Evolutionary conservation across 2,113 vertebrate genomes (phyloP).

Genomic region (Bubo bubo): DNA sequence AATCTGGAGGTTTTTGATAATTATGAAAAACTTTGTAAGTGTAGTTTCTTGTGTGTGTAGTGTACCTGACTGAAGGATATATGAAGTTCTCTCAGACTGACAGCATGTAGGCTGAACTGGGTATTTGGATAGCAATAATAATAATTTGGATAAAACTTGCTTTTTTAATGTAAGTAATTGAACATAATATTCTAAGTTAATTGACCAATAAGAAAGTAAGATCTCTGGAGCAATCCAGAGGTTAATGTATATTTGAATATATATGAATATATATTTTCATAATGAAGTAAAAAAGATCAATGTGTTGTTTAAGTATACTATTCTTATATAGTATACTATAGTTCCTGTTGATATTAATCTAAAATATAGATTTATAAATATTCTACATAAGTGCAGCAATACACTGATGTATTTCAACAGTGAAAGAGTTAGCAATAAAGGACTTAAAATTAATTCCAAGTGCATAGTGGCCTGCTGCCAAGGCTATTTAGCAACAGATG

Average conservation of each 20-base stretch:
- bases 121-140: not conserved
- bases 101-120: not conserved
- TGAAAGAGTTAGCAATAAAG: constrained; percentile 61
- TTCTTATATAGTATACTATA: not conserved
- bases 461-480: constrained; percentile 74
- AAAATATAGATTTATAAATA: not conserved
- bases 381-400: not conserved
- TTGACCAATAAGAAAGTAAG: not conserved
- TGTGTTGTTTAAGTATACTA: not conserved
- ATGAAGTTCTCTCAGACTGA: not conserved
- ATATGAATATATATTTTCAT: not conserved
- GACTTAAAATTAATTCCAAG: constrained; percentile 72
- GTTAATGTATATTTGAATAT: not conserved
- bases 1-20: not conserved
- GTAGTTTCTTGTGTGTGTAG: not conserved
- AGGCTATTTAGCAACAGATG: constrained; percentile 87
- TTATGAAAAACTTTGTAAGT: not conserved
- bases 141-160: not conserved
- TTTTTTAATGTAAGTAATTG: not conserved
- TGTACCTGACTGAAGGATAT: not conserved
- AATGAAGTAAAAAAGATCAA: not conserved
- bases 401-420: constrained; percentile 55
- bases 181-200: not conserved
- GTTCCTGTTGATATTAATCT: not conserved
- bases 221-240: not conserved